These are phyloP conservation scores for Diadumene lineata DNA, from an alignment of 92 coral and sea anemone genomes.

Conservation along the genomic window DNA sequence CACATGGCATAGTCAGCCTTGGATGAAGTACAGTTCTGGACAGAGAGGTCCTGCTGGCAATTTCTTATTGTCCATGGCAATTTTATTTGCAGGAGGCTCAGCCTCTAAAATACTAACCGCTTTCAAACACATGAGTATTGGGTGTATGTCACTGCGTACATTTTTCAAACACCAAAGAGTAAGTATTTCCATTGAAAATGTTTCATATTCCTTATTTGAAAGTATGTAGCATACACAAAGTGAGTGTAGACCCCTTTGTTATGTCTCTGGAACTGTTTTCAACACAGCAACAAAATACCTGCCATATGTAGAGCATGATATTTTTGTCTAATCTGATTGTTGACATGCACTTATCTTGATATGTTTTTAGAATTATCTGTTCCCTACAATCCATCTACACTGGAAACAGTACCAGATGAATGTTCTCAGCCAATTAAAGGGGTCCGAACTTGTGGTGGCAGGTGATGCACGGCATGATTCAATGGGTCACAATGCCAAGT, in stretches of 20 bases:
- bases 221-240: neutral
- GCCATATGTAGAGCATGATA: no score
- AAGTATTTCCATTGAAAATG: no score
- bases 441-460: constrained; percentile 5
- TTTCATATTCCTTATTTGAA: no score
- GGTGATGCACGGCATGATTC: constrained; percentile 37
- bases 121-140: constrained; percentile 38
- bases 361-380: constrained; percentile 10
- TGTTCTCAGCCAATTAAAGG: constrained; percentile 14
- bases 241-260: no score
- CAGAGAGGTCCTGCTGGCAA: constrained; percentile 44
- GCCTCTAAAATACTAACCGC: constrained; percentile 37
- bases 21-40: constrained; percentile 41
- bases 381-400: constrained; percentile 33
- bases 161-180: constrained; percentile 27
- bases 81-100: constrained; percentile 43
- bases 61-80: constrained; percentile 43
- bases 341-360: neutral
- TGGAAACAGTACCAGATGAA: constrained; percentile 39
- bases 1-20: constrained; percentile 51
- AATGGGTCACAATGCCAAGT: constrained; percentile 30
- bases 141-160: constrained; percentile 20
- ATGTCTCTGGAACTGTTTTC: no score
- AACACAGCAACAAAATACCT: no score
- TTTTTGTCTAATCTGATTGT: no score